Evolutionary conservation across 1,140 invertebrate genomes (phyloP).

Genomic region (Sesamia nonagrioides): DNA sequence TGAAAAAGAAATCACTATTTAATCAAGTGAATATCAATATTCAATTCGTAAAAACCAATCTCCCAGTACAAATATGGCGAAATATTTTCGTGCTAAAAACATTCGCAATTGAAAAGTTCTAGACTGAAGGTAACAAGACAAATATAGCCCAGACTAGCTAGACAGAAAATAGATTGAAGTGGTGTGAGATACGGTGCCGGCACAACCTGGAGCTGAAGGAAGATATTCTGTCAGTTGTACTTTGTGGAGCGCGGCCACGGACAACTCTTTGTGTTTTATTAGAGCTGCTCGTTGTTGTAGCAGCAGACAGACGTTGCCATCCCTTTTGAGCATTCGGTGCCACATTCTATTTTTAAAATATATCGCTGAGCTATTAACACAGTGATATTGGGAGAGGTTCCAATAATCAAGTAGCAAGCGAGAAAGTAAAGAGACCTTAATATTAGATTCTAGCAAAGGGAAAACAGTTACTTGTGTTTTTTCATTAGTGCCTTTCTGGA

Average conservation of each 20-base stretch:
- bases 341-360: too few species aligned
- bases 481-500: too few species aligned
- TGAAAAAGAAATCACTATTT: neutral
- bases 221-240: constrained; percentile 9
- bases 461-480: too few species aligned
- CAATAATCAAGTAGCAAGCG: too few species aligned
- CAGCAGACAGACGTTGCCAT: neutral
- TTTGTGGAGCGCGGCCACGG: constrained; percentile 6
- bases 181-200: constrained; percentile 3
- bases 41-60: constrained; percentile 12
- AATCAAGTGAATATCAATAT: neutral
- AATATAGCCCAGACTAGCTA: constrained; percentile 4
- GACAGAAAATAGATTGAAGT: constrained; percentile 38
- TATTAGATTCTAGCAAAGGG: too few species aligned
- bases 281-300: neutral
- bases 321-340: neutral
- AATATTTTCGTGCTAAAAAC: constrained; percentile 15
- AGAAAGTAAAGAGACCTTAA: too few species aligned
- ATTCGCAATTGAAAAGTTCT: constrained; percentile 13
- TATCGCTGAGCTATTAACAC: too few species aligned
- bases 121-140: constrained; percentile 10
- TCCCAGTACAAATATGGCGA: neutral
- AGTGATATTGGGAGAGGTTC: too few species aligned
- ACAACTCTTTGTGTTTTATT: constrained; percentile 16
- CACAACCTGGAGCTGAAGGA: neutral